Evolutionary conservation across 2,888 invertebrate species (phyloP).

Genomic region (Ochropleura plecta): DNA sequence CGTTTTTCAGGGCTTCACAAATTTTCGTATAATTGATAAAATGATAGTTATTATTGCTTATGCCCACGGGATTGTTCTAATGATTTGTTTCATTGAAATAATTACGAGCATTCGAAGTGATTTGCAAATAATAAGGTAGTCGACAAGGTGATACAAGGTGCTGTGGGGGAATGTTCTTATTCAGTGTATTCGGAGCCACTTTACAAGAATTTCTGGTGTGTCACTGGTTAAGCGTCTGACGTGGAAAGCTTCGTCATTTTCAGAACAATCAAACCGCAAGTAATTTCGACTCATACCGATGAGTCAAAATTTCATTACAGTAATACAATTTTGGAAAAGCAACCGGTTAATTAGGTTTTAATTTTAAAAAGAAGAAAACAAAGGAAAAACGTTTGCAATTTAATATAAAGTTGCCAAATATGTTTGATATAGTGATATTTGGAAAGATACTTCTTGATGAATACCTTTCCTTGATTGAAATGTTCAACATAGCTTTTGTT

Average conservation of each 20-base stretch:
- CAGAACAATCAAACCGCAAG: conserved; percentile 1
- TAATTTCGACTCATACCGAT: neutral
- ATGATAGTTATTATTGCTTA: too few relatives aligned
- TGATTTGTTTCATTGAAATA: neutral
- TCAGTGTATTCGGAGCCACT: neutral
- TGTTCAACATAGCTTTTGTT: neutral
- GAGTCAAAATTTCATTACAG: too few relatives aligned
- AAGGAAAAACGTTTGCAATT: neutral
- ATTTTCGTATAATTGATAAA: too few relatives aligned
- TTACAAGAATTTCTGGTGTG: neutral
- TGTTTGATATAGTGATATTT: neutral
- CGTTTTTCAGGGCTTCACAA: too few relatives aligned
- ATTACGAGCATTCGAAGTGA: neutral
- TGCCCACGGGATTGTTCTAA: neutral
- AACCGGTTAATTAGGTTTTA: neutral
- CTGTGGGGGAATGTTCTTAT: conserved; percentile 10
- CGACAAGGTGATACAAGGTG: neutral
- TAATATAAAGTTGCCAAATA: neutral
- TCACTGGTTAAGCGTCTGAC: conserved; percentile 6
- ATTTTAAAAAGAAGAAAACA: neutral
- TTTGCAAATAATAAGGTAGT: neutral
- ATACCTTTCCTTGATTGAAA: neutral
- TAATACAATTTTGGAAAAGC: neutral
- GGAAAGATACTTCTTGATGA: neutral
- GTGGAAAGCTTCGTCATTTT: conserved; percentile 11